phyloP scores from a whole-genome alignment of 1,140 invertebrate genomes.

The Drosophila sp. region DNA sequence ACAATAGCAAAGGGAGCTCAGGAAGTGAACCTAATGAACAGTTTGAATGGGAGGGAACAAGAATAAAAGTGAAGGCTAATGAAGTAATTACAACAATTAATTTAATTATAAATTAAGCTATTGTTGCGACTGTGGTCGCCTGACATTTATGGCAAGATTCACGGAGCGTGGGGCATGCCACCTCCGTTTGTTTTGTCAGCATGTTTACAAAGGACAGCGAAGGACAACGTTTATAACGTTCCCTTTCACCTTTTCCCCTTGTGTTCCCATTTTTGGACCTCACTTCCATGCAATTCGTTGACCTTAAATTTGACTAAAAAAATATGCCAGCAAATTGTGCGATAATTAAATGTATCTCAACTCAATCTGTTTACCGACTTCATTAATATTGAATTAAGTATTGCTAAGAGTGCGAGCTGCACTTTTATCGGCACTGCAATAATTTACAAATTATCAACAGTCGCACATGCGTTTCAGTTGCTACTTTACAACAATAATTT shows the following conservation, averaged over 20 bases:
- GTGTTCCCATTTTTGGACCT: background rate
- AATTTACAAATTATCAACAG: conserved; percentile 57
- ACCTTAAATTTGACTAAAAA: conserved; percentile 31
- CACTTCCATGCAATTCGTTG: background rate
- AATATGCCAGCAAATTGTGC: conserved; percentile 26
- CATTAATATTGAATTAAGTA: conserved; percentile 27
- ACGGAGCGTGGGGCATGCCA: background rate
- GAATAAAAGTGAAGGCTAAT: conserved; percentile 61
- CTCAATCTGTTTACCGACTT: conserved; percentile 6
- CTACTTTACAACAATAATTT: conserved; percentile 33
- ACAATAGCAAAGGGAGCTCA: conserved; percentile 20
- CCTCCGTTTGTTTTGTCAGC: conserved; percentile 59
- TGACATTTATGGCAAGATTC: conserved; percentile 58
- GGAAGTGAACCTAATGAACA: conserved; percentile 64
- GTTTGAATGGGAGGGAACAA: conserved; percentile 25
- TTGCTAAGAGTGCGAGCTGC: background rate
- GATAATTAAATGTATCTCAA: conserved; percentile 32
- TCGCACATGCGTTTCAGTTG: conserved; percentile 14
- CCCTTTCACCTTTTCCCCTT: background rate
- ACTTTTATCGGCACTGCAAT: conserved; percentile 46
- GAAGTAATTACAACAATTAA: conserved; percentile 84
- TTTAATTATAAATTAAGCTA: conserved; percentile 83
- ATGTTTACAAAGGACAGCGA: conserved; percentile 76
- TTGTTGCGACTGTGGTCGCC: conserved; percentile 53
- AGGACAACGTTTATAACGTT: conserved; percentile 30